Evolutionary conservation across 2,113 vertebrate genomes (phyloP).

Genomic region (Perccottus glenii): DNA sequence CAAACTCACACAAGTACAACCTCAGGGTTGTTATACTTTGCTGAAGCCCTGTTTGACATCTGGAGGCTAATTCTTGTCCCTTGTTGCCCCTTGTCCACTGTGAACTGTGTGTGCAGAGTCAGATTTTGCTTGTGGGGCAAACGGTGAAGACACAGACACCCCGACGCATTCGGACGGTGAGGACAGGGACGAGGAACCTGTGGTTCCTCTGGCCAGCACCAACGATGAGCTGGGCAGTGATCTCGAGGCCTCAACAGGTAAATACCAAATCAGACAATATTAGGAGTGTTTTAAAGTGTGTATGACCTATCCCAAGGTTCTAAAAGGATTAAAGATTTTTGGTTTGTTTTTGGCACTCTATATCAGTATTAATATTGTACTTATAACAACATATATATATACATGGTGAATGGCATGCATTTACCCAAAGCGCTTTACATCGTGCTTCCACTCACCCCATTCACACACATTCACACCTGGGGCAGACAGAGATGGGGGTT

Average conservation of each 20-base stretch:
- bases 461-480: too few species aligned
- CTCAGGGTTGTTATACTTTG: constrained; percentile 25
- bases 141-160: constrained; percentile 62
- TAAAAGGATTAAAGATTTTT: too few species aligned
- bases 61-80: constrained; percentile 1
- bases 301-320: too few species aligned
- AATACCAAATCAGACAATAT: neutral
- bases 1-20: constrained; percentile 6
- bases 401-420: too few species aligned
- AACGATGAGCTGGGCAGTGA: constrained; percentile 74
- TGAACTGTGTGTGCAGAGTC: constrained; percentile 64
- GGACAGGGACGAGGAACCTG: constrained; percentile 68
- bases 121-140: constrained; percentile 70
- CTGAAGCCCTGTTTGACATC: constrained; percentile 8
- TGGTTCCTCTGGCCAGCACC: constrained; percentile 70
- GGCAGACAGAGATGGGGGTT: too few species aligned
- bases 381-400: too few species aligned
- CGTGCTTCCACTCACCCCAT: too few species aligned
- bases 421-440: too few species aligned
- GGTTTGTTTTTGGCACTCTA: too few species aligned
- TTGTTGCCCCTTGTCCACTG: too few species aligned
- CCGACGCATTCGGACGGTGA: constrained; percentile 72
- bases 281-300: too few species aligned
- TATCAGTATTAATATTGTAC: too few species aligned
- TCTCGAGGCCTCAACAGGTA: constrained; percentile 75